Percentiles rank a stretch among this genome's conserved stretches.
Evolutionary conservation across 2,797 vertebrate species (phyloP).

Genomic region (Apogon hyalosoma): DNA sequence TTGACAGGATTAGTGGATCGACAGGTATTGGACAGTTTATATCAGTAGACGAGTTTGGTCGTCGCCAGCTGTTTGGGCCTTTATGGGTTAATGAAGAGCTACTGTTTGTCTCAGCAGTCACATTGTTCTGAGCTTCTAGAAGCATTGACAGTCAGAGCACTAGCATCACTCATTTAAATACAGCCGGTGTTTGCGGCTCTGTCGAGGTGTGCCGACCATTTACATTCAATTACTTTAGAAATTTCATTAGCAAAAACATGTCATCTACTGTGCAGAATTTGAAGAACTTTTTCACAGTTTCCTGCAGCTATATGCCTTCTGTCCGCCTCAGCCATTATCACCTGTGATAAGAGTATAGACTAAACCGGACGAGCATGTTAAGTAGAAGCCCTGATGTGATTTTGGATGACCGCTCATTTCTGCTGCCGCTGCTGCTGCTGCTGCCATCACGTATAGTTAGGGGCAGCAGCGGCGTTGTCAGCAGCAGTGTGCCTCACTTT

Average conservation of each 20-base stretch:
- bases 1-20: too few relatives aligned
- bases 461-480: conserved; percentile 36
- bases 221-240: conserved; percentile 57
- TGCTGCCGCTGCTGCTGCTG: conserved; percentile 1
- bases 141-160: conserved; percentile 11
- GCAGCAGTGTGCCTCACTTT: conserved; percentile 29
- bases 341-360: conserved; percentile 7
- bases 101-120: conserved; percentile 2
- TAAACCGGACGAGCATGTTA: conserved; percentile 38
- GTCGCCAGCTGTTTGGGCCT: too few relatives aligned
- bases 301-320: neutral
- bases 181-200: conserved; percentile 7
- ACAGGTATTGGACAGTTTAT: too few relatives aligned
- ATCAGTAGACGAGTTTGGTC: too few relatives aligned
- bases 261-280: conserved; percentile 30
- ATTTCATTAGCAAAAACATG: conserved; percentile 54
- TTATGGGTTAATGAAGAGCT: conserved; percentile 9
- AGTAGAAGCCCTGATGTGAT: conserved; percentile 28
- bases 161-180: conserved; percentile 37
- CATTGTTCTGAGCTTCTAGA: conserved; percentile 6
- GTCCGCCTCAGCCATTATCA: conserved; percentile 39
- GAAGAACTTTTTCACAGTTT: conserved; percentile 19
- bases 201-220: conserved; percentile 35
- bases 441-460: conserved; percentile 26
- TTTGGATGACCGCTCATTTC: conserved; percentile 9